Evolutionary conservation across 2,797 vertebrate genomes (phyloP).

Genomic region (Gouania willdenowi): DNA sequence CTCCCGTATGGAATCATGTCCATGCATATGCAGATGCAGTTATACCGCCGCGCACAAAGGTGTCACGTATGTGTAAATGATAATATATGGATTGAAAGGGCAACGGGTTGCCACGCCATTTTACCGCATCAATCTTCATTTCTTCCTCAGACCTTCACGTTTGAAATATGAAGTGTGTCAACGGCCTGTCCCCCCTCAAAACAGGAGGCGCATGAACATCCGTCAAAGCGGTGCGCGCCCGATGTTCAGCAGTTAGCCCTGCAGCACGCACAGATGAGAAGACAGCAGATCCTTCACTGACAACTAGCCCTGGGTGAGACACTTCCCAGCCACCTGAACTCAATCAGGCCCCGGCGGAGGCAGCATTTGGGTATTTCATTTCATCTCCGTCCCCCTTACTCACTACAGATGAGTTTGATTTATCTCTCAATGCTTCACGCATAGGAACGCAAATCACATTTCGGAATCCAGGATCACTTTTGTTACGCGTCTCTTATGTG

Average conservation of each 20-base stretch:
- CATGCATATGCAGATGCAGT: slow-evolving; percentile 63
- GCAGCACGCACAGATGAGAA: slow-evolving; percentile 44
- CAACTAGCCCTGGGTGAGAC: slow-evolving; percentile 75
- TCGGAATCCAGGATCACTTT: slow-evolving; percentile 17
- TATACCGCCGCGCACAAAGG: slow-evolving; percentile 41
- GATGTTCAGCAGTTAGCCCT: slow-evolving; percentile 52
- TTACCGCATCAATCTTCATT: slow-evolving; percentile 80
- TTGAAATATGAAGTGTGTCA: slow-evolving; percentile 79
- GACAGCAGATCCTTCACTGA: slow-evolving; percentile 72
- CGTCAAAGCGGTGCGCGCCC: slow-evolving; percentile 58
- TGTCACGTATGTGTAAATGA: slow-evolving; percentile 72
- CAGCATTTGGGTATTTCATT: slow-evolving; percentile 63
- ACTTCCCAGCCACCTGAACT: slow-evolving; percentile 70
- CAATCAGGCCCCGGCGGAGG: slow-evolving; percentile 62
- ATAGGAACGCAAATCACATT: slow-evolving; percentile 38
- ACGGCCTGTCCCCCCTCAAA: slow-evolving; percentile 66
- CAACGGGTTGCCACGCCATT: slow-evolving; percentile 39
- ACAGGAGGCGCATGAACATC: slow-evolving; percentile 60
- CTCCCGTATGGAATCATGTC: slow-evolving; percentile 41
- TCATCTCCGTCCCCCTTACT: slow-evolving; percentile 56
- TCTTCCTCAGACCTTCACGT: slow-evolving; percentile 69
- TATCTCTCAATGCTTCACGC: slow-evolving; percentile 26
- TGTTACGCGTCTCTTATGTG: slow-evolving; percentile 9
- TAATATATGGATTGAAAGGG: slow-evolving; percentile 69
- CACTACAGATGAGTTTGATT: slow-evolving; percentile 56